Conservation (phyloP, 2,113 vertebrate species). For the Gambusia holbrooki region DNA sequence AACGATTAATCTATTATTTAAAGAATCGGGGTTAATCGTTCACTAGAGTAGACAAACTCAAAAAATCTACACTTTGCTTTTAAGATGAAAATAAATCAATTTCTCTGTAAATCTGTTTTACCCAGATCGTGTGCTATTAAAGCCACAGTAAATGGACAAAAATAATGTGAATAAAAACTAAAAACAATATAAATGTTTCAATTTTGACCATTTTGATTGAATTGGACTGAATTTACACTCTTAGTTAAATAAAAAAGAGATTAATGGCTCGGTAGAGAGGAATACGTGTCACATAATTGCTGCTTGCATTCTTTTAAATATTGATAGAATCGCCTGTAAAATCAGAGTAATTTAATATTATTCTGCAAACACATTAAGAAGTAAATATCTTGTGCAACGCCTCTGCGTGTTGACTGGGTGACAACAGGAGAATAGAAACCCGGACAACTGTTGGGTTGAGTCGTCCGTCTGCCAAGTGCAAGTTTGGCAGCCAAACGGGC, state of each 20-base stretch:
- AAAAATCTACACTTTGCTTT: too few species aligned
- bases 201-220: neutral
- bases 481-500: constrained; percentile 29
- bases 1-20: too few species aligned
- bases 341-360: neutral
- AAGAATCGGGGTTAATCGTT: too few species aligned
- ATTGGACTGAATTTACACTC: neutral
- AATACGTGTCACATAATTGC: neutral
- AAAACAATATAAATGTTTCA: neutral
- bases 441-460: neutral
- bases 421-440: constrained; percentile 25
- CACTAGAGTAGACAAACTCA: too few species aligned
- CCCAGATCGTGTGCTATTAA: neutral
- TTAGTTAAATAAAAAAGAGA: neutral
- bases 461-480: constrained; percentile 29
- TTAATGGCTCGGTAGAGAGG: neutral
- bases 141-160: neutral
- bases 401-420: constrained; percentile 1
- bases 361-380: constrained; percentile 23
- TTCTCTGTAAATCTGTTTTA: too few species aligned
- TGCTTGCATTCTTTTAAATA: neutral
- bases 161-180: neutral
- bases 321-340: neutral
- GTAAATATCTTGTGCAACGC: constrained; percentile 10
- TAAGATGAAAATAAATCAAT: too few species aligned